Evolutionary conservation across 2,113 vertebrate species (phyloP).

Genomic region (Gavia stellata): DNA sequence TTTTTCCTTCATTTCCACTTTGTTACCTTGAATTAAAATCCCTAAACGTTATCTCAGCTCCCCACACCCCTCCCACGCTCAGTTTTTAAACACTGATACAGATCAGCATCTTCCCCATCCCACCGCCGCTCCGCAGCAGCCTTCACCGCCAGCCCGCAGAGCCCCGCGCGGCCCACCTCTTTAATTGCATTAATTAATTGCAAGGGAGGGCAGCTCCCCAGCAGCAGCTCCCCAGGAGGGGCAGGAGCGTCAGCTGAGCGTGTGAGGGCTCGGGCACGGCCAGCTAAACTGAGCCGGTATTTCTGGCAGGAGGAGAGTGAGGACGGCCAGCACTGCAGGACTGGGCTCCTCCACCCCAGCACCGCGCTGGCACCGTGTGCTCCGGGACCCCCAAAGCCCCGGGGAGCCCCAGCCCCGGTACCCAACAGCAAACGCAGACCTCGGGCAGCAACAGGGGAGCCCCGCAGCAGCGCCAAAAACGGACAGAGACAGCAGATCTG

Average conservation of each 20-base stretch:
- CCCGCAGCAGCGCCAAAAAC: accelerated
- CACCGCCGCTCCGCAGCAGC: background rate
- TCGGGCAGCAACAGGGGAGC: background rate
- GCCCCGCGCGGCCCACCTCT: background rate
- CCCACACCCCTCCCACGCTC: background rate
- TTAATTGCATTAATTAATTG: constrained; percentile 21
- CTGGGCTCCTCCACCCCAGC: background rate
- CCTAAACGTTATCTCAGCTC: background rate
- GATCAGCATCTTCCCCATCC: background rate
- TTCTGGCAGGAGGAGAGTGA: background rate
- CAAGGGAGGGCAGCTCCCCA: background rate
- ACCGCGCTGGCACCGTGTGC: accelerated
- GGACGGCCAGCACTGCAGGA: background rate
- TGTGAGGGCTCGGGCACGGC: accelerated
- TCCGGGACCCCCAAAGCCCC: background rate
- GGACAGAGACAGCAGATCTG: background rate
- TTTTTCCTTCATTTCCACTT: background rate
- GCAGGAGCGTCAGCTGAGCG: background rate
- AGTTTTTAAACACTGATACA: background rate
- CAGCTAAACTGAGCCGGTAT: background rate
- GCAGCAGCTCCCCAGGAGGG: background rate
- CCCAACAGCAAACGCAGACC: background rate
- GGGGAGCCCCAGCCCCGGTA: background rate
- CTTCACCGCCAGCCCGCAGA: background rate
- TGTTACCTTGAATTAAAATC: background rate